These are phyloP conservation scores for Cyclophora punctaria DNA, from an alignment of 2,888 invertebrate species.

Conservation along the genomic window DNA sequence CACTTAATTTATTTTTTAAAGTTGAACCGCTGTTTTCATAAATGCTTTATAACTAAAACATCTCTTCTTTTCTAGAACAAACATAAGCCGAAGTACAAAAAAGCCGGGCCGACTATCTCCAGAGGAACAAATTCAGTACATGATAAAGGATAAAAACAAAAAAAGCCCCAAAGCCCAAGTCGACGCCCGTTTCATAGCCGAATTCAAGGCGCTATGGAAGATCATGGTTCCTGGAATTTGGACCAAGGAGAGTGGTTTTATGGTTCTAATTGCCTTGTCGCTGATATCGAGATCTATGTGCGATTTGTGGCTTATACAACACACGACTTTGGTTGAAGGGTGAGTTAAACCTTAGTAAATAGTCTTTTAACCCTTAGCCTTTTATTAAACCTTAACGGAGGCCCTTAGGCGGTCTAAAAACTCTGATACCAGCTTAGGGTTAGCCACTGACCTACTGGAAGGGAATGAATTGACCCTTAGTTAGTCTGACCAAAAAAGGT, in stretches of 20 bases:
- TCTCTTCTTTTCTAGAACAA: slow-evolving; percentile 11
- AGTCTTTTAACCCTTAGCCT: too few relatives aligned
- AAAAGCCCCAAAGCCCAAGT: slow-evolving; percentile 82
- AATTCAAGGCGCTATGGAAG: slow-evolving; percentile 79
- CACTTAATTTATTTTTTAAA: too few relatives aligned
- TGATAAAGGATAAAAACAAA: slow-evolving; percentile 82
- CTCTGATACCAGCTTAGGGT: too few relatives aligned
- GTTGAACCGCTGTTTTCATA: too few relatives aligned
- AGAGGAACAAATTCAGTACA: slow-evolving; percentile 85
- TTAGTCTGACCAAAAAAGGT: too few relatives aligned
- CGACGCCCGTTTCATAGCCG: slow-evolving; percentile 82
- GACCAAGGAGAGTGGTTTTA: slow-evolving; percentile 83
- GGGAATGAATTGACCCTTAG: too few relatives aligned
- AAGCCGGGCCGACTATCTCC: slow-evolving; percentile 49
- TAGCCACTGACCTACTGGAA: too few relatives aligned
- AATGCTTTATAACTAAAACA: too few relatives aligned
- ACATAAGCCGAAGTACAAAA: slow-evolving; percentile 23
- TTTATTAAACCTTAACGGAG: too few relatives aligned
- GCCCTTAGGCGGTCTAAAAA: too few relatives aligned
- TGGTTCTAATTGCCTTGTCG: slow-evolving; percentile 84
- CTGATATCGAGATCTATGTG: slow-evolving; percentile 93
- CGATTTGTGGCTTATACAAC: slow-evolving; percentile 98
- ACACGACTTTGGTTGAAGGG: slow-evolving; percentile 95
- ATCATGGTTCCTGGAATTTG: slow-evolving; percentile 88
- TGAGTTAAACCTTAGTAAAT: slow-evolving; percentile 40